Percentiles rank a stretch among this genome's conserved stretches.
Evolutionary conservation across 2,888 invertebrate genomes (phyloP).

Genomic region (Malthinus flaveolus): DNA sequence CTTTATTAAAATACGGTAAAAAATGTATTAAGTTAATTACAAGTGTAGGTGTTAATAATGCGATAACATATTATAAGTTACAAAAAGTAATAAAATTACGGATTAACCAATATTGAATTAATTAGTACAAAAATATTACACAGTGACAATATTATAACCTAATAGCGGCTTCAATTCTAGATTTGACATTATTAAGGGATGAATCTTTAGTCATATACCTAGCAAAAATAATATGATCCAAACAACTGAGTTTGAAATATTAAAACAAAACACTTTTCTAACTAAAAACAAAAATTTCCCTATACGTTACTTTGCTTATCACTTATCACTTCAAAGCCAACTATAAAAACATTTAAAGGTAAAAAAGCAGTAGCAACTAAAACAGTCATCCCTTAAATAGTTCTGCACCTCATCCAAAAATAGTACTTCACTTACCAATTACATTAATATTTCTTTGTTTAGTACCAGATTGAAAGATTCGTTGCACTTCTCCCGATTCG

Average conservation of each 20-base stretch:
- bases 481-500: slow-evolving; percentile 72
- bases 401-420: background rate
- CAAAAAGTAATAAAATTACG: slow-evolving; percentile 8
- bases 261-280: background rate
- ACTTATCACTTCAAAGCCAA: background rate
- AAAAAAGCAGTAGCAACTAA: background rate
- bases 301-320: no score
- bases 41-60: slow-evolving; percentile 1
- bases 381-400: background rate
- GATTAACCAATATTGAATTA: slow-evolving; percentile 23
- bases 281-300: no score
- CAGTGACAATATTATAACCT: slow-evolving; percentile 34
- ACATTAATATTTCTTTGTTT: slow-evolving; percentile 43
- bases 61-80: no score
- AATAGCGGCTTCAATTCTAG: slow-evolving; percentile 49
- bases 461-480: slow-evolving; percentile 60
- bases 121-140: slow-evolving; percentile 27
- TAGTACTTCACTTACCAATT: slow-evolving; percentile 43
- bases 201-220: slow-evolving; percentile 7
- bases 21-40: slow-evolving; percentile 10
- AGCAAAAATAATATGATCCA: background rate
- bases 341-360: background rate
- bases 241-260: background rate
- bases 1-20: slow-evolving; percentile 11
- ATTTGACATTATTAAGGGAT: slow-evolving; percentile 14